Evolutionary conservation across 2,797 vertebrate genomes (phyloP), one percentile per base, ranked within the genome.

Genomic region (Sebastes taczanowskii): DNA sequence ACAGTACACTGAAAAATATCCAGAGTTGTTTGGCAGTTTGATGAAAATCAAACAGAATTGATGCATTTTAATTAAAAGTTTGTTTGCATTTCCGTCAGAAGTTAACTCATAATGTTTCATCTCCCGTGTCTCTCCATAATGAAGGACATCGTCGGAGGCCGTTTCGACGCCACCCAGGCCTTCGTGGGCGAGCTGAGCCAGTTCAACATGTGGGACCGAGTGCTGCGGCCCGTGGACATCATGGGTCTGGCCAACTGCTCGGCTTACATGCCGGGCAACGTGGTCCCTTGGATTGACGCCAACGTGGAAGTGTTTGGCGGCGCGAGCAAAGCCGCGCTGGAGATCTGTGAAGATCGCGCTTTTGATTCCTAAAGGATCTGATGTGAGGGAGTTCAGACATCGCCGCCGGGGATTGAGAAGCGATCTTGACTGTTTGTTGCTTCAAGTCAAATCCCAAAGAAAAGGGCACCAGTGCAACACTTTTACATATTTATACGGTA

Each of bases 171-270:
- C 79, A 99, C 98, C 1, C 98, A 99, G 96, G 98, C 99, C 8
- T 99, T 99, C 0, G 98, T 99, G 16, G 99, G 99, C 23, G 98
- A 99, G 93, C 93, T 99, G 93, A 99, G 97, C 94, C 98, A 99
- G 91, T 99, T 99, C 95, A 99, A 98, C 95, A 98, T 99, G 94
- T 99, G 99, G 98, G 98, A 99, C 95, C 95, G 97, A 32, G 97
- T 99, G 25, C 96, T 99, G 58, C 96, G 96, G 14, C 93, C 97
- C 0, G 96, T 97, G 74, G 98, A 99, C 91, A 99, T 99, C 85
- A 91, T 96, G 88, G 97, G 95, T 87, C 96, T 99, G 68, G 98
- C 98, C 81, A 99, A 99, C 95, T 99, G 98, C 91, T 99, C 98
- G 0, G 96, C 96, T 7, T 99, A 98, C 95, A 98, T 99, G 98